Percentiles rank a stretch among this genome's conserved stretches.
Evolutionary conservation across 2,797 vertebrate species (phyloP).

Genomic region (Gouania willdenowi): DNA sequence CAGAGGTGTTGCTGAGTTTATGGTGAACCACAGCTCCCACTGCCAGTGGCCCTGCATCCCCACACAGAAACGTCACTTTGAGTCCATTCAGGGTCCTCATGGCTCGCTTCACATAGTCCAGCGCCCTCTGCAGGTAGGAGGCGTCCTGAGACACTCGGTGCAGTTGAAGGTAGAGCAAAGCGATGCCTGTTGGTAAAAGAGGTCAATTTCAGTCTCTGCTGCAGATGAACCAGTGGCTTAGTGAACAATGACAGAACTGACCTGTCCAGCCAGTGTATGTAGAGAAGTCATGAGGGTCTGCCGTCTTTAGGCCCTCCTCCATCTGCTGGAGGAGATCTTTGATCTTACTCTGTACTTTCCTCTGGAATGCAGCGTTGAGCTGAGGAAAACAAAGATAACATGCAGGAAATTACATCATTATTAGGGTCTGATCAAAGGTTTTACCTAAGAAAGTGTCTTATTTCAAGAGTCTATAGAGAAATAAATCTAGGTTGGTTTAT

Average conservation of each 20-base stretch:
- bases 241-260: no score
- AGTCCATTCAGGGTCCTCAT: slow-evolving; percentile 89
- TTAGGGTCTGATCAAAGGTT: no score
- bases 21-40: slow-evolving; percentile 91
- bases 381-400: slow-evolving; percentile 53
- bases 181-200: slow-evolving; percentile 76
- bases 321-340: slow-evolving; percentile 94
- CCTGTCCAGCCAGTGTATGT: slow-evolving; percentile 96
- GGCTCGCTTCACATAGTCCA: slow-evolving; percentile 90
- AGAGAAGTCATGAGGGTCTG: slow-evolving; percentile 94
- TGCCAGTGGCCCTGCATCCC: slow-evolving; percentile 90
- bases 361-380: slow-evolving; percentile 80
- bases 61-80: slow-evolving; percentile 92
- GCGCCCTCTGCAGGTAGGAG: slow-evolving; percentile 83
- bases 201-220: no score
- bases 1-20: slow-evolving; percentile 78
- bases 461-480: no score
- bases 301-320: slow-evolving; percentile 94
- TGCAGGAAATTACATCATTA: no score
- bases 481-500: no score
- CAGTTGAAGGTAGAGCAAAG: slow-evolving; percentile 89
- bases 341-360: slow-evolving; percentile 88
- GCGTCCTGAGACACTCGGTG: slow-evolving; percentile 77
- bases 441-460: no score
- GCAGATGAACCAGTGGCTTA: no score